Base-by-base conservation (phyloP, 2,888 invertebrate genomes). In the Nowickia ferox region DNA sequence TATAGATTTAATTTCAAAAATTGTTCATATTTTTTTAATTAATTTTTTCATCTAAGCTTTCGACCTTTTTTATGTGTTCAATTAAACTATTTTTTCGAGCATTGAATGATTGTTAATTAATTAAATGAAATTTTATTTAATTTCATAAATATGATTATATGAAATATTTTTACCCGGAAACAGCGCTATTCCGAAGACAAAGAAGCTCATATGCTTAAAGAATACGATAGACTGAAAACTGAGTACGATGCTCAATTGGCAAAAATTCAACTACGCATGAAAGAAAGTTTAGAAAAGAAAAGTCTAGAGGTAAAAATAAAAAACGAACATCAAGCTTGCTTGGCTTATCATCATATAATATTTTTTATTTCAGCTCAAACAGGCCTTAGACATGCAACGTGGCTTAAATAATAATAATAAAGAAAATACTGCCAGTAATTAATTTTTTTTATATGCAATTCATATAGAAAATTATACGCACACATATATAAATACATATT, bases 161-260 rank as follows among this genome's bases (percentile, higher is more conserved):
- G 6, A 38, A 6, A 42, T 51, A 46, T 72, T 71, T 30, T 40
- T 82, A 86, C 79, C 1, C 3, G 10, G 19, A 48, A 91, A 22
- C 89, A 95, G 94, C 94, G 95, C 87, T 95, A 95, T 88, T 94
- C 95, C 19, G 93, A 94, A 42, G 95, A 95, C 87, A 95, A 95
- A 88, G 95, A 95, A 84, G 94, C 94, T 40, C 95, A 95, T 89
- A 94, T 95, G 87, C 93, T 93, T 87, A 94, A 93, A 81, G 95
- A 96, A 90, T 94, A 95, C 90, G 94, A 94, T 85, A 93, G 95
- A 55, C 94, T 95, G 88, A 95, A 95, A 88, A 93, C 94, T 55
- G 95, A 94, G 87, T 95, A 95, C 84, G 90, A 92, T 53, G 82
- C 89, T 11, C 90, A 91, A 3, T 75, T 92, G 46, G 84, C 89